Evolutionary conservation across 2,113 vertebrate genomes (phyloP).

Genomic region (Melanocharis versteri): DNA sequence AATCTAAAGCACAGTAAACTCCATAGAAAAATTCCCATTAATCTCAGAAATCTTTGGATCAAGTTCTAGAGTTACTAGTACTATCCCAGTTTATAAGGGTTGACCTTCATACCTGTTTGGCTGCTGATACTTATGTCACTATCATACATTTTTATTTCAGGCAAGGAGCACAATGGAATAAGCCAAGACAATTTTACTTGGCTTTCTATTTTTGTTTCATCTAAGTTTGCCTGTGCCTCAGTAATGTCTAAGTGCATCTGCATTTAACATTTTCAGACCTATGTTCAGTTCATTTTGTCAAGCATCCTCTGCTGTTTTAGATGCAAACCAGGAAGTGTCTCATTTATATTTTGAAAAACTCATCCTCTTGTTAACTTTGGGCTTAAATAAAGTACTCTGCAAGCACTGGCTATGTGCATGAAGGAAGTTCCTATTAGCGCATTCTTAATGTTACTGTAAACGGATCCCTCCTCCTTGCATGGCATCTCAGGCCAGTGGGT

Average conservation of each 20-base stretch:
- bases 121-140: neutral
- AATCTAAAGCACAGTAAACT: neutral
- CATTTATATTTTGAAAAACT: neutral
- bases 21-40: neutral
- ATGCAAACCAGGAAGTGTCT: neutral
- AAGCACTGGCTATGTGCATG: neutral
- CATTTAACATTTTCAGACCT: neutral
- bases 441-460: slow-evolving; percentile 7
- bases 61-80: neutral
- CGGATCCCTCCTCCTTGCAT: neutral
- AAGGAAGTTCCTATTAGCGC: slow-evolving; percentile 9
- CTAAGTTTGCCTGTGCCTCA: neutral
- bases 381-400: neutral
- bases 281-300: neutral
- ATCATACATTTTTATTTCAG: neutral
- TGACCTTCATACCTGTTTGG: neutral
- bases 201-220: neutral
- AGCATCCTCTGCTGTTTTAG: neutral
- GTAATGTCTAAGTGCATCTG: neutral
- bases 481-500: slow-evolving; percentile 22
- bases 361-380: neutral
- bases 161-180: neutral
- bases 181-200: neutral
- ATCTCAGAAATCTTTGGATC: neutral
- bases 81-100: neutral